A percentile compares a stretch with the other conserved stretches of the same genome.
These are phyloP conservation scores for Telmatherina bonti DNA, from an alignment of 2,797 vertebrate genomes.

Conservation along the genomic window DNA sequence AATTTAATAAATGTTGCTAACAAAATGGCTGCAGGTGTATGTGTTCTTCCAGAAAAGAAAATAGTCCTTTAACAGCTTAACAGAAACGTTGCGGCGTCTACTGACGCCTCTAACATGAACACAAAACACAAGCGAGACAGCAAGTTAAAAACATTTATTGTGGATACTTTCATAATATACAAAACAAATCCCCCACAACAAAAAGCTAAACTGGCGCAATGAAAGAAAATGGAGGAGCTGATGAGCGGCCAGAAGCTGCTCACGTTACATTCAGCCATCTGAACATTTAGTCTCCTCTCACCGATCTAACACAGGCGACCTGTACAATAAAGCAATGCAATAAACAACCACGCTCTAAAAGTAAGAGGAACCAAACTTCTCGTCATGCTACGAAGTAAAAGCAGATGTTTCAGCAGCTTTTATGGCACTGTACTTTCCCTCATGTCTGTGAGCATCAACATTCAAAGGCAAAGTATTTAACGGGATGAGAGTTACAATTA, in stretches of 20 bases:
- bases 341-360: conserved; percentile 29
- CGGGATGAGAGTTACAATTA: conserved; percentile 26
- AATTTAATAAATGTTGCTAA: no score
- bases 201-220: conserved; percentile 33
- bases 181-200: conserved; percentile 50
- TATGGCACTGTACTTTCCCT: conserved; percentile 67
- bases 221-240: conserved; percentile 27
- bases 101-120: neutral
- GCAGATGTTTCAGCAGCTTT: conserved; percentile 22
- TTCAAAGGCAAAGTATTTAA: conserved; percentile 64
- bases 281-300: conserved; percentile 3
- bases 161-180: conserved; percentile 68
- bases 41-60: no score
- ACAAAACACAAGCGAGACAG: conserved; percentile 40
- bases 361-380: neutral
- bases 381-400: conserved; percentile 47
- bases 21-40: no score
- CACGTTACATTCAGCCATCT: conserved; percentile 68
- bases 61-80: no score
- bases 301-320: conserved; percentile 13
- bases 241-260: conserved; percentile 40
- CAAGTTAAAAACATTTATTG: conserved; percentile 80
- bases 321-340: conserved; percentile 28
- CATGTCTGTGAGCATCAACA: conserved; percentile 55
- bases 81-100: no score